A percentile compares a stretch with the other conserved stretches of the same genome.
phyloP scores from a whole-genome alignment of 1,140 invertebrate genomes.

The Aporrectodea caliginosa region DNA sequence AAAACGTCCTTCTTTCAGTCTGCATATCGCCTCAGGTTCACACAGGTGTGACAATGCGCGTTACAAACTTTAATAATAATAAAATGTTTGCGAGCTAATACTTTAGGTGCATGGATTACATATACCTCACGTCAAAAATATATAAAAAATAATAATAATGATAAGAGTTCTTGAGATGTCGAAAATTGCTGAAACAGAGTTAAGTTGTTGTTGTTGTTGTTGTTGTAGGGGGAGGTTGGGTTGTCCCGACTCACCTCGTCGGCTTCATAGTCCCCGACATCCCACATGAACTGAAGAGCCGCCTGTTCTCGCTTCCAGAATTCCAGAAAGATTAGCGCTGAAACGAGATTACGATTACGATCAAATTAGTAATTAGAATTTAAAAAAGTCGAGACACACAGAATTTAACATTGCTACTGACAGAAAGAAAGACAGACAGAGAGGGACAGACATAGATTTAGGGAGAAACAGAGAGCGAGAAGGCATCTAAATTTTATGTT shows the following conservation, averaged over 20 bases:
- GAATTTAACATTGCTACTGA: not conserved
- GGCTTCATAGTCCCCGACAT: conserved; percentile 25
- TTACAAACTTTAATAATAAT: too few species aligned
- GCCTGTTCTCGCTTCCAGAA: conserved; percentile 30
- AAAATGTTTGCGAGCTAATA: not conserved
- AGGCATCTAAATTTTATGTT: too few species aligned
- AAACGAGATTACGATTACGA: not conserved
- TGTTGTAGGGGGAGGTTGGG: too few species aligned
- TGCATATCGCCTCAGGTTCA: too few species aligned
- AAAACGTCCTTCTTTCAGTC: too few species aligned
- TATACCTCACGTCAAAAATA: not conserved
- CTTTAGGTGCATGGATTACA: not conserved
- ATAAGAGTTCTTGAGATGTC: not conserved
- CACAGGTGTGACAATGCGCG: too few species aligned
- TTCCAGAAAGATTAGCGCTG: conserved; percentile 27
- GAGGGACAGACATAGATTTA: not conserved
- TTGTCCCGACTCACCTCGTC: conserved; percentile 23
- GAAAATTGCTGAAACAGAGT: not conserved
- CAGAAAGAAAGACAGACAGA: not conserved
- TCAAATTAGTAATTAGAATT: not conserved
- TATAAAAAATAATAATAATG: not conserved
- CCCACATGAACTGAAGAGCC: conserved; percentile 28
- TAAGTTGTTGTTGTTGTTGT: not conserved
- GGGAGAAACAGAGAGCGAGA: too few species aligned
- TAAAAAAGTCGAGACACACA: not conserved